Conservation (phyloP, 2,888 invertebrate genomes). For the Eumacrocentrus americanus region DNA sequence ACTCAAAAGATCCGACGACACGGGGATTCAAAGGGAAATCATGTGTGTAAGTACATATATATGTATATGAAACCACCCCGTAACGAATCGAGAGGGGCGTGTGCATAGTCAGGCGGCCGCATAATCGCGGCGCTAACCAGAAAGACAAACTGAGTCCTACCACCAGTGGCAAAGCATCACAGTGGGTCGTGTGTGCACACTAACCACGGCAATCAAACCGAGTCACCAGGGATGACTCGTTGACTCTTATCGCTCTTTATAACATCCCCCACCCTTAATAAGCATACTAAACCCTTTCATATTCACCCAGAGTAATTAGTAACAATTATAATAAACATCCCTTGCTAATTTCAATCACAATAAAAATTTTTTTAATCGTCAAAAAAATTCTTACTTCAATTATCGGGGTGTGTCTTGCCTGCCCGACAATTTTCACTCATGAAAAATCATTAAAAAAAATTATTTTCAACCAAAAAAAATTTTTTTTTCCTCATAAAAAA, state of each 20-base stretch:
- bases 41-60: neutral
- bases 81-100: slow-evolving; percentile 33
- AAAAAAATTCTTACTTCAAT: slow-evolving; percentile 1
- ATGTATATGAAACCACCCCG: slow-evolving; percentile 13
- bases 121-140: slow-evolving; percentile 39
- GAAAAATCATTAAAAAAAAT: neutral
- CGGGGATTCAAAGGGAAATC: slow-evolving; percentile 3
- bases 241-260: slow-evolving; percentile 20
- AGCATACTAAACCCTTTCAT: neutral
- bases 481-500: neutral
- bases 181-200: no score
- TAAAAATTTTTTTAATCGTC: neutral
- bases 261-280: neutral
- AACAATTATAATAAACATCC: neutral
- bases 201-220: neutral
- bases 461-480: slow-evolving; percentile 6
- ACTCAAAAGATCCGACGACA: neutral
- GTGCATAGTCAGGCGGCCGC: slow-evolving; percentile 36
- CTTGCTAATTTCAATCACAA: neutral
- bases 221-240: slow-evolving; percentile 16
- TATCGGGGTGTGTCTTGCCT: neutral
- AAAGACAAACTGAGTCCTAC: slow-evolving; percentile 36
- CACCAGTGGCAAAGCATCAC: no score
- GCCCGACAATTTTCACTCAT: neutral
- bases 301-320: no score